Base-by-base conservation (phyloP, 2,113 vertebrate species). In the Spilogale gracilis region DNA sequence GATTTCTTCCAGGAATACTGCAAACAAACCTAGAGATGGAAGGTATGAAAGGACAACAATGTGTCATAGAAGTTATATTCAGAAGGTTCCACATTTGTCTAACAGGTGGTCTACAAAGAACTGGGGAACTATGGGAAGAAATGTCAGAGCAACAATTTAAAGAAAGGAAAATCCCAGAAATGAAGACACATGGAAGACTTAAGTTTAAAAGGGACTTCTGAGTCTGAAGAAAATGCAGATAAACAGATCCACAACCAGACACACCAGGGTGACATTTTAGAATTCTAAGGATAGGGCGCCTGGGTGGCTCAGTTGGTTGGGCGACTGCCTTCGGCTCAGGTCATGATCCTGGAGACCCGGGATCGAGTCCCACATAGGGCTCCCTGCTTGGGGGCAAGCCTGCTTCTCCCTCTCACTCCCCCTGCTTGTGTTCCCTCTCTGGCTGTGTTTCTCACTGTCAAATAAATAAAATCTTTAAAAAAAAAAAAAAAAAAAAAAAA, bases 141-240 rank as follows among this genome's bases (percentile, higher is more conserved):
- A 8, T 50, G 3, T 27, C 32, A 94, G 43, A 78, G 10, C 20
- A 91, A 91, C 3, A 73, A 63, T 10, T n/a, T 25, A 60, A 48
- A 65, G 63, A 30, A 83, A 60, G n/a, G 45, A 74, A 27, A 76
- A 80, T 63, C 11, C 5, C 30, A 89, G 61, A 91, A 95, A 87
- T 67, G 21, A 94, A 93, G 43, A 93, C 54, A 94, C 96, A 92
- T 25, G 27, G 16, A 76, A 92, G 18, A 78, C 27, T n/a, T 91
- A 48, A 43, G 8, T 65, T 88, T 56, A 56, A 58, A 74, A 63
- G 20, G 9, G 23, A 9, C 14, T 25, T 25, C 18, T 76, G 50
- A 91, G 43, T 93, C 83, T 97, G 9, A 91, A 93, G n/a, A 93
- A 16, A 30, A 87, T 61, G n/a, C 8, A 73, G 76, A 88, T 74